Conservation (phyloP, 2,888 invertebrate species). For the Drosophila nr. perissopoda region DNA sequence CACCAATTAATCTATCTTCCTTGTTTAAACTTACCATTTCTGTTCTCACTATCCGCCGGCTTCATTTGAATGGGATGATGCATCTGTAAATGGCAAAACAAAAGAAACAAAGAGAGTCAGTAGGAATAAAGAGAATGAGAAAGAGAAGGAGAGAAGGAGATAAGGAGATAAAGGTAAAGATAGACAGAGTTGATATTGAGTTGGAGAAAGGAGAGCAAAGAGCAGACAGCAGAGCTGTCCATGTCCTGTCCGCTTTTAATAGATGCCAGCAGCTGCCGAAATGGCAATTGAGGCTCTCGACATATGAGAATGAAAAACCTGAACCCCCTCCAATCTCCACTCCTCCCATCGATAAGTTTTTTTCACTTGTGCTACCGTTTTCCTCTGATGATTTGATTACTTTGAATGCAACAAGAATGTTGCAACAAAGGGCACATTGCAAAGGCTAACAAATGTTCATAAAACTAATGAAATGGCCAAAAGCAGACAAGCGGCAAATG, state of each 20-base stretch:
- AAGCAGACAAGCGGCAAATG: conserved; percentile 9
- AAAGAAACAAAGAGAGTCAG: conserved; percentile 18
- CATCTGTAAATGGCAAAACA: conserved; percentile 90
- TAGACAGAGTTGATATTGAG: neutral
- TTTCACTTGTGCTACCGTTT: conserved; percentile 8
- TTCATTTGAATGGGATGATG: conserved; percentile 99
- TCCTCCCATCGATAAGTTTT: neutral
- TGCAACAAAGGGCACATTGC: conserved; percentile 36
- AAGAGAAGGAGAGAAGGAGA: neutral
- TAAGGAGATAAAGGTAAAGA: neutral
- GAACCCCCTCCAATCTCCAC: neutral
- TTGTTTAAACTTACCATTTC: conserved; percentile 94
- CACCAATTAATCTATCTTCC: neutral
- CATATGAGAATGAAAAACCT: conserved; percentile 13
- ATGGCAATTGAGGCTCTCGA: conserved; percentile 44
- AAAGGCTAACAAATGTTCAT: conserved; percentile 59
- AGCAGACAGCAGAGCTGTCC: conserved; percentile 19
- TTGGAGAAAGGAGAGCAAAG: conserved; percentile 36
- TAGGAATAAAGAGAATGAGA: neutral
- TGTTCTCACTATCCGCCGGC: conserved; percentile 99
- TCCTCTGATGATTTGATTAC: conserved; percentile 57
- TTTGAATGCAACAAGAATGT: conserved; percentile 44
- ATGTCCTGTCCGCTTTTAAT: conserved; percentile 37
- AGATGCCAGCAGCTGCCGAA: conserved; percentile 44
- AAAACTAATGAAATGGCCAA: conserved; percentile 59